Base-by-base conservation (phyloP, 37 sponge, comb jelly and placozoan species). In the Corticium candelabrum region DNA sequence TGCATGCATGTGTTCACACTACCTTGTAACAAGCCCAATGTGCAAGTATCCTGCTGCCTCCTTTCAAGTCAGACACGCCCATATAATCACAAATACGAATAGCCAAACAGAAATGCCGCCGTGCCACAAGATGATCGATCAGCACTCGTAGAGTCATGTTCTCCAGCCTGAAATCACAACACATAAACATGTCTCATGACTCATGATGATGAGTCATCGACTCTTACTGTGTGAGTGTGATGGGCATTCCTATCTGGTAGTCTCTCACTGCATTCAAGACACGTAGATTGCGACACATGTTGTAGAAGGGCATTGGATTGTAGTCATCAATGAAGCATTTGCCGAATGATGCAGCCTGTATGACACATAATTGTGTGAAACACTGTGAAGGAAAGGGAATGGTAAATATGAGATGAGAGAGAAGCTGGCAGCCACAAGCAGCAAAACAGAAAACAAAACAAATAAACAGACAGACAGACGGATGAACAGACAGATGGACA, bases 171-270 rank as follows among this genome's bases (percentile, higher is more conserved):
- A 4, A 70, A 15, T 15, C 5, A 70, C 7, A 15, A 70, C 4
- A 29, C 31, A 4, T 11, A 43, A 43, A 43, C 11, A 11, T 11
- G 11, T 5, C 56, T 43, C 11, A 11, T 43, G 56, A 21, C 56
- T 43, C 11, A 43, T 43, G 56, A 43, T 43, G n/a, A n/a, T n/a
- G n/a, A n/a, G n/a, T n/a, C n/a, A n/a, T 50, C 21, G 11, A 27
- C 62, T 50, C 85, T 87, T 89, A 94, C 94, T 96, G 94, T 77
- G 79, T 71, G 67, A 83, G 82, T 29, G 93, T 94, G 37, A 94
- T 79, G 7, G 95, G 95, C 21, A 94, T 87, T 36, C 93, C 95
- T 36, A 99, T 84, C 3, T 74, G 67, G 2, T 40, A 39, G 2
- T 77, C 34, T 34, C 90, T 80, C 57, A 99, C 78, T 68, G 74